A percentile compares a stretch with the other conserved stretches of the same genome.
Evolutionary conservation across 2,797 vertebrate species (phyloP).

Genomic region (Cyprinodon diabolis): DNA sequence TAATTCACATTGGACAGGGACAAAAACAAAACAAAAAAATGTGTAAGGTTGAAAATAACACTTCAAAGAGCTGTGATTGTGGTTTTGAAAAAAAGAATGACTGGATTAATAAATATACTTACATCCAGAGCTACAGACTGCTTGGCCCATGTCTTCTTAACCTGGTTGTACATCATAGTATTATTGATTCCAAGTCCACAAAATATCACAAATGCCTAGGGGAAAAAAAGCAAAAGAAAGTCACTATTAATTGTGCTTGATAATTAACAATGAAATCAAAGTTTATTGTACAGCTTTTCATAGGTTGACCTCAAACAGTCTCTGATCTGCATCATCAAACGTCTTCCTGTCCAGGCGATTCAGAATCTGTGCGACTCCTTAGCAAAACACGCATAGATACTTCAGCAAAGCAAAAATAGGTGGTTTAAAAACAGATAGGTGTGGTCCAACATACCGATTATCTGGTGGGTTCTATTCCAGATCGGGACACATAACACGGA

Average conservation of each 20-base stretch:
- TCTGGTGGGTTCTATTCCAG: constrained; percentile 86
- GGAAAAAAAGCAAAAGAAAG: constrained; percentile 1
- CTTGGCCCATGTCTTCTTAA: constrained; percentile 86
- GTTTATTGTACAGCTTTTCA: not conserved
- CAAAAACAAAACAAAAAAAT: not conserved
- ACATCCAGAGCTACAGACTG: constrained; percentile 86
- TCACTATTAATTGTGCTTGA: not conserved
- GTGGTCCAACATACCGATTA: constrained; percentile 75
- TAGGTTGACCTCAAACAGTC: constrained; percentile 81
- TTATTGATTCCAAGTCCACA: constrained; percentile 87
- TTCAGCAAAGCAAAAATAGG: not conserved
- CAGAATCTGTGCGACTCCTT: constrained; percentile 85
- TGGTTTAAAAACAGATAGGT: not conserved
- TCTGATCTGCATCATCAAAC: constrained; percentile 84
- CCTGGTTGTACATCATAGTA: constrained; percentile 88
- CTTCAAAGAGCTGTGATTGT: not conserved
- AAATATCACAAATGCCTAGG: constrained; percentile 85
- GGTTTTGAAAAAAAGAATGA: not conserved
- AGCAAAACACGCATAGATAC: constrained; percentile 23
- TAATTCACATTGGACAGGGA: not conserved
- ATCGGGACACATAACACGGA: constrained; percentile 86
- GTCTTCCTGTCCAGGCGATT: constrained; percentile 85
- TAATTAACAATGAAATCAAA: not conserved
- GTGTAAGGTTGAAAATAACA: not conserved
- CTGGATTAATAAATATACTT: constrained; percentile 37